These are phyloP conservation scores for Notechis scutatus DNA, from an alignment of 2,113 vertebrate genomes.

Conservation along the genomic window DNA sequence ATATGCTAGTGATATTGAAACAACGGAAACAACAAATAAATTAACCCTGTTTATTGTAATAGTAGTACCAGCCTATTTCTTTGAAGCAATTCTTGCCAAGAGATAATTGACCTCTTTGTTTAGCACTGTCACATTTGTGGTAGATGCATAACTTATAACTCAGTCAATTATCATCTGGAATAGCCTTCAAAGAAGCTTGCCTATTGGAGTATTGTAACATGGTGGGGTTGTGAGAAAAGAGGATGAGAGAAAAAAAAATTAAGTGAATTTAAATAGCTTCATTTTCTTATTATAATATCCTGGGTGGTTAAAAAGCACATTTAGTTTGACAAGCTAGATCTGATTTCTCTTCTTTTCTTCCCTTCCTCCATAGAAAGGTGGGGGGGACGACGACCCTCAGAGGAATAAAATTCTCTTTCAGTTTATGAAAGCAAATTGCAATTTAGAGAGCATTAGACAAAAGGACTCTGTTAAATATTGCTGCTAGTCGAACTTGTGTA, in stretches of 20 bases:
- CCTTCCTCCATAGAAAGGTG: slow-evolving; percentile 39
- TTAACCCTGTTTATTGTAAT: slow-evolving; percentile 56
- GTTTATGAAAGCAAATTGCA: slow-evolving; percentile 46
- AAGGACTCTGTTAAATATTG: slow-evolving; percentile 58
- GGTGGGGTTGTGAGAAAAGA: slow-evolving; percentile 6
- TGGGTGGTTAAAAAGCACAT: slow-evolving; percentile 28
- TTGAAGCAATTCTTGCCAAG: slow-evolving; percentile 50
- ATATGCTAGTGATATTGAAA: slow-evolving; percentile 46
- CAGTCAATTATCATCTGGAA: slow-evolving; percentile 55
- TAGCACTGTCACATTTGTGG: slow-evolving; percentile 57
- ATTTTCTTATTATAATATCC: slow-evolving; percentile 44
- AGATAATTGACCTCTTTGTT: slow-evolving; percentile 64
- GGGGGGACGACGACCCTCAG: slow-evolving; percentile 26
- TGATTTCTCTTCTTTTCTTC: slow-evolving; percentile 49
- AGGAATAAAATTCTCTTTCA: slow-evolving; percentile 38
- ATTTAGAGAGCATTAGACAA: slow-evolving; percentile 59
- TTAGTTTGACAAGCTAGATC: slow-evolving; percentile 17
- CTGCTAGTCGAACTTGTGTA: slow-evolving; percentile 51
- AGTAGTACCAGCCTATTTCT: slow-evolving; percentile 54
- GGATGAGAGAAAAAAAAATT: not conserved
- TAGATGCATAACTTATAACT: slow-evolving; percentile 59
- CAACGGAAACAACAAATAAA: slow-evolving; percentile 46
- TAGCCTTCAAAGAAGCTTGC: slow-evolving; percentile 20
- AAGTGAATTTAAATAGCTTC: slow-evolving; percentile 30
- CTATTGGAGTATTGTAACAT: slow-evolving; percentile 20